These are phyloP conservation scores for Sapajus apella DNA, from an alignment of 2,113 vertebrate genomes.

Conservation along the genomic window DNA sequence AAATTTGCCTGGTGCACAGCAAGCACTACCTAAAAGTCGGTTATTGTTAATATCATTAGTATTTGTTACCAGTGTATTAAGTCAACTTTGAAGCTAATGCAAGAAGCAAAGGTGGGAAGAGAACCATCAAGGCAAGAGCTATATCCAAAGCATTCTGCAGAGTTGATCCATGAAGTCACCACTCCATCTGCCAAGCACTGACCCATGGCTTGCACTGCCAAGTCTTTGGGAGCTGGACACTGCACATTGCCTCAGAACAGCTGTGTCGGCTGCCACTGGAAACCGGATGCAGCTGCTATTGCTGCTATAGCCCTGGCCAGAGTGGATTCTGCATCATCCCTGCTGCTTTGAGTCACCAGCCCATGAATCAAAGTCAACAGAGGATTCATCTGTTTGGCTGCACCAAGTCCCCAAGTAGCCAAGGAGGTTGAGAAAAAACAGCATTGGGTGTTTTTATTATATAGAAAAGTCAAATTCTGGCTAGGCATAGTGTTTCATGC, in stretches of 20 bases:
- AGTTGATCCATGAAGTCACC: slow-evolving; percentile 28
- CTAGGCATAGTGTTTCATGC: too few relatives aligned
- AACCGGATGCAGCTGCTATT: slow-evolving; percentile 75
- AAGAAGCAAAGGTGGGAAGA: slow-evolving; percentile 44
- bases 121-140: not conserved
- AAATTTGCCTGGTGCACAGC: not conserved
- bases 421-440: not conserved
- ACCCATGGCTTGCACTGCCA: not conserved
- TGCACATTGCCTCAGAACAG: slow-evolving; percentile 53
- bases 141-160: slow-evolving; percentile 19
- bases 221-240: slow-evolving; percentile 14
- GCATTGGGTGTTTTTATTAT: not conserved
- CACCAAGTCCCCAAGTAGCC: not conserved
- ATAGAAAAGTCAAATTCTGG: not conserved
- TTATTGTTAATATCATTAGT: slow-evolving; percentile 9
- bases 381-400: slow-evolving; percentile 67
- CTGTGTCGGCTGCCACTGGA: slow-evolving; percentile 58
- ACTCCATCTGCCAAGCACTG: slow-evolving; percentile 31
- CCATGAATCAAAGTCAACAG: slow-evolving; percentile 56
- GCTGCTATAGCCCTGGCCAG: slow-evolving; percentile 25
- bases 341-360: slow-evolving; percentile 64
- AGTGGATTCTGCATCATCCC: slow-evolving; percentile 61
- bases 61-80: slow-evolving; percentile 36
- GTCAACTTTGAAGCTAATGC: slow-evolving; percentile 51
- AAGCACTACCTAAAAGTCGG: not conserved